Evolutionary conservation across 2,113 vertebrate genomes (phyloP), one percentile per base, ranked within the genome.

Genomic region (Calidris pugnax): DNA sequence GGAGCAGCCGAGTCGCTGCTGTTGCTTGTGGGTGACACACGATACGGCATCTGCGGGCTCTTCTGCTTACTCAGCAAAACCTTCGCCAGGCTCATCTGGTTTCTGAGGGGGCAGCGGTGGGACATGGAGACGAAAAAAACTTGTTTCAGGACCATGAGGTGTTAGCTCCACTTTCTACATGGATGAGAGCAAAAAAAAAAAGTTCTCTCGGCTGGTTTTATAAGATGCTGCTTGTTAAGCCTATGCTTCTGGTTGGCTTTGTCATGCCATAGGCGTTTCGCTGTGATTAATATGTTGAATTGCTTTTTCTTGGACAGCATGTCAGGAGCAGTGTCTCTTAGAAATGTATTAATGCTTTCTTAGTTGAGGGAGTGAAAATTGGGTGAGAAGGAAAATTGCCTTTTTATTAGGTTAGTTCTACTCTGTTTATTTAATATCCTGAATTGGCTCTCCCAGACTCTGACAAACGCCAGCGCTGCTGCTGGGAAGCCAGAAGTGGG

Each of bases 21-120:
- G 28, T 47, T 82, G 87, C 81, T 88, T 82, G 86, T 51, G 92
- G 93, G 53, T 85, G 96, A 96, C 66, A 93, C 83, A 27, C 6
- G 87, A 96, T 79, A 21, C 63, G 10, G 7, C 62, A 16, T 89
- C 57, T 79, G 90, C 14, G 71, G 73, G 23, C 75, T 90, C 30
- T 62, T 94, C 80, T 92, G 93, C 93, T 86, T 75, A 87, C 95
- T 98, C 97, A 97, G 97, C 97, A 97, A 62, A 81, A 64, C 41
- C 47, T 78, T 81, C 88, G 92, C 93, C 94, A 84, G 89, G n/a
- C 81, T 50, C 60, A 22, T 72, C 74, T 83, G 30, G 82, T 92
- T 66, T 93, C 83, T 66, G 33, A 57, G 79, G 66, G 74, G 35
- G 32, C 69, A 60, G 28, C 6, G 8, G 23, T 64, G 41, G 57